Base-by-base conservation (phyloP, 2,113 vertebrate species). In the Corythoichthys intestinalis region DNA sequence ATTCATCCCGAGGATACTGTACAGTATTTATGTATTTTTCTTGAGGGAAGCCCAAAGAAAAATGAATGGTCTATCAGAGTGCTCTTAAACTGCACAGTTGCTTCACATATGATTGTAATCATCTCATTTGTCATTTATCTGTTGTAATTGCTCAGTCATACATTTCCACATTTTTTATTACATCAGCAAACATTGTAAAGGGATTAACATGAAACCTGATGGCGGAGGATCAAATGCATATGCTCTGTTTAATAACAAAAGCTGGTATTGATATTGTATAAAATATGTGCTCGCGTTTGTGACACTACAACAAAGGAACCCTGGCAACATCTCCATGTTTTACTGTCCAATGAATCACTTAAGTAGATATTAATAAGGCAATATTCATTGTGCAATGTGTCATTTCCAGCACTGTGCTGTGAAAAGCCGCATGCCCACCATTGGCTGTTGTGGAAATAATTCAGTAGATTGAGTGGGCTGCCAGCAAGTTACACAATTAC, bases 381-480 rank as follows among this genome's bases (percentile, higher is more conserved):
- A 28, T 46, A 12, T 47, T 63, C 39, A 10, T 28, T 13, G n/a
- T n/a, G 15, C 49, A 62, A 15, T 64, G 64, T 52, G 60, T 66
- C 37, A 69, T 71, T 78, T 74, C 73, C 70, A 70, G 57, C 61
- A 65, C 57, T 65, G 58, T 59, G 61, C 53, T 57, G 67, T 69
- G 64, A 77, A 82, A 69, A 75, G 67, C 53, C 15, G 39, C 34
- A 66, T 38, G 56, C 14, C 70, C 41, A 53, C 37, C 47, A 72
- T 77, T 70, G 64, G 66, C 41, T 64, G 50, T 47, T 38, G 53
- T 62, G 65, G 46, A 70, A 79, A 70, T 73, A 70, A 74, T 74
- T 79, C 58, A 75, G 46, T 48, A 12, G 56, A 67, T 58, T 60
- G 65, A 48, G 14, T 71, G 44, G 28, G 66, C 50, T 68, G 63